Conservation (phyloP, 2,797 vertebrate species). For the Cephalopachus bancanus region DNA sequence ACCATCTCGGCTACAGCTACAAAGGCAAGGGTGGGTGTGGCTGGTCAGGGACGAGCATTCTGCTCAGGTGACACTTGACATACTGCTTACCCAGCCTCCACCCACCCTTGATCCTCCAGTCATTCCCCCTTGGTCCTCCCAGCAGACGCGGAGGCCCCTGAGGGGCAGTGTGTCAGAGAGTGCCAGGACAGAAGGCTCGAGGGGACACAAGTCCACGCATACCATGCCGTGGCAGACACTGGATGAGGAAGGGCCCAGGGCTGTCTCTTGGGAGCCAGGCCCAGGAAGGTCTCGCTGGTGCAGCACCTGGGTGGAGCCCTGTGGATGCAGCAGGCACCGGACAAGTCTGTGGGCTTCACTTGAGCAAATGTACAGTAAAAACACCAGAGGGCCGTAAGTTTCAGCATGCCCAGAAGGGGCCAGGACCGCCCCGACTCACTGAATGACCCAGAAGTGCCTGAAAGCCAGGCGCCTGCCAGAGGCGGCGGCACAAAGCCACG, state of each 20-base stretch:
- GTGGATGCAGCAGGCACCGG: not conserved
- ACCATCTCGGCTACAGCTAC: too few relatives aligned
- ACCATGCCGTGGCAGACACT: too few relatives aligned
- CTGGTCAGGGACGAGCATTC: not conserved
- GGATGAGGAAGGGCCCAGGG: not conserved
- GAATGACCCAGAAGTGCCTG: not conserved
- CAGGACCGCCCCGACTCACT: not conserved
- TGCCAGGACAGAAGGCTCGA: not conserved
- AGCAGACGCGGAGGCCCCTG: not conserved
- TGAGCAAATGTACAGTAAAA: conserved; percentile 1
- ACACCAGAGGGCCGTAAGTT: not conserved
- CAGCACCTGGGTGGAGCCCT: not conserved
- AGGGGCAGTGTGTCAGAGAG: too few relatives aligned
- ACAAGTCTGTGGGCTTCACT: not conserved
- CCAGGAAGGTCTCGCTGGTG: not conserved
- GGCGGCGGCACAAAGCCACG: too few relatives aligned
- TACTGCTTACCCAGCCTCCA: not conserved
- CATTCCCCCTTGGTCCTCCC: not conserved
- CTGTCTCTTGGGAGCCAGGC: not conserved
- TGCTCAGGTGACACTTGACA: not conserved
- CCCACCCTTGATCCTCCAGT: not conserved
- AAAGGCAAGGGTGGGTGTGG: too few relatives aligned
- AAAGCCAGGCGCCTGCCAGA: not conserved
- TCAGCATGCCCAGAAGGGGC: not conserved
- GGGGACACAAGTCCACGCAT: not conserved